These are phyloP conservation scores for Drosophila quinaria DNA, from an alignment of 2,888 invertebrate genomes.

Conservation along the genomic window DNA sequence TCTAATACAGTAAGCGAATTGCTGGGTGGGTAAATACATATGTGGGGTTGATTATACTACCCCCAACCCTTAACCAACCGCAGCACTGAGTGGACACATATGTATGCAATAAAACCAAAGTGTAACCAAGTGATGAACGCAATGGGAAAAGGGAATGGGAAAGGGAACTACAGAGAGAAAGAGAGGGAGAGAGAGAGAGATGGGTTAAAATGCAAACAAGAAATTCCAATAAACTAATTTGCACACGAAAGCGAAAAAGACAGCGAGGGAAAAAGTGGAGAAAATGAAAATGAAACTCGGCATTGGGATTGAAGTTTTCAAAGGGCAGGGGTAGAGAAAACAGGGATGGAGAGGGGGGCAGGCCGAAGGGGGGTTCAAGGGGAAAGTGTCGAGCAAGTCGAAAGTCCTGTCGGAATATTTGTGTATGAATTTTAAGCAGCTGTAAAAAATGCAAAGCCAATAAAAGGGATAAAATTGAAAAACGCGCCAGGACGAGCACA, in stretches of 20 bases:
- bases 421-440: constrained; percentile 79
- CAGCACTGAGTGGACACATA: constrained; percentile 60
- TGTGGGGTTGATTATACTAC: background rate
- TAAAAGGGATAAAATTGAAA: constrained; percentile 81
- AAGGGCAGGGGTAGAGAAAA: constrained; percentile 3
- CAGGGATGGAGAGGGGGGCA: background rate
- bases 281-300: background rate
- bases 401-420: constrained; percentile 62
- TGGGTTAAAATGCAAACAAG: constrained; percentile 66
- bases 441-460: constrained; percentile 71
- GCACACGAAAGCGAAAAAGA: constrained; percentile 71
- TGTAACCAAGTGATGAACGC: constrained; percentile 41
- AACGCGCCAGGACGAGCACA: constrained; percentile 42
- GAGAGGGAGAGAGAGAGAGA: background rate
- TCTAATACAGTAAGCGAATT: constrained; percentile 15
- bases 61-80: constrained; percentile 13
- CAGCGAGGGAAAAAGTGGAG: constrained; percentile 13
- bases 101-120: constrained; percentile 49
- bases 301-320: constrained; percentile 9
- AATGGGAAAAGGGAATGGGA: constrained; percentile 1
- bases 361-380: too few relatives aligned
- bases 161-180: background rate
- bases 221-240: constrained; percentile 84
- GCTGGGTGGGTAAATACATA: background rate
- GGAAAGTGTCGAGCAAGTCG: constrained; percentile 20